phyloP scores from a whole-genome alignment of 2,113 vertebrate species.

The Antechinus flavipes region DNA sequence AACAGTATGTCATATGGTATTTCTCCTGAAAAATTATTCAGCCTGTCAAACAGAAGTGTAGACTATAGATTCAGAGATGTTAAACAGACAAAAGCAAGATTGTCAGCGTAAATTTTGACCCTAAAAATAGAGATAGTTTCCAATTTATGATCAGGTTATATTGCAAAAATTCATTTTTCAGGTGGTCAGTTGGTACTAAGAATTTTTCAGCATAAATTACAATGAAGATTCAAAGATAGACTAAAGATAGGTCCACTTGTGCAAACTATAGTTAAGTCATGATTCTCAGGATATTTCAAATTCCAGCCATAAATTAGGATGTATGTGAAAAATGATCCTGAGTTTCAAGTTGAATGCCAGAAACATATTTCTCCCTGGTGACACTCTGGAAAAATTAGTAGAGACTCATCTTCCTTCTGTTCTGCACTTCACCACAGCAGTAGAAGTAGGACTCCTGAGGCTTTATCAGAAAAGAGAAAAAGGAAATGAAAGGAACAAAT shows the following conservation, averaged over 20 bases:
- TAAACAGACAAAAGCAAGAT: background rate
- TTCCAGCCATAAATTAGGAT: background rate
- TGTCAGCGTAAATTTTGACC: background rate
- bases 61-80: background rate
- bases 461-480: background rate
- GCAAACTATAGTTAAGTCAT: background rate
- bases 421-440: background rate
- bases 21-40: background rate
- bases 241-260: background rate
- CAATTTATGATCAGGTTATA: background rate
- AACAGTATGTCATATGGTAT: conserved; percentile 45
- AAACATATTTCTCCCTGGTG: background rate
- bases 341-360: background rate
- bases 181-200: background rate
- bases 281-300: background rate
- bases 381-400: background rate
- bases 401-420: background rate
- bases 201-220: background rate
- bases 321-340: background rate
- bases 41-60: background rate
- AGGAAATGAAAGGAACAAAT: background rate
- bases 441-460: background rate
- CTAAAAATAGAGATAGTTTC: background rate
- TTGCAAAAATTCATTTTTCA: background rate
- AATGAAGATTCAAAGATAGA: background rate